phyloP scores from a whole-genome alignment of 2,797 vertebrate species.

The Cyclopterus lumpus region DNA sequence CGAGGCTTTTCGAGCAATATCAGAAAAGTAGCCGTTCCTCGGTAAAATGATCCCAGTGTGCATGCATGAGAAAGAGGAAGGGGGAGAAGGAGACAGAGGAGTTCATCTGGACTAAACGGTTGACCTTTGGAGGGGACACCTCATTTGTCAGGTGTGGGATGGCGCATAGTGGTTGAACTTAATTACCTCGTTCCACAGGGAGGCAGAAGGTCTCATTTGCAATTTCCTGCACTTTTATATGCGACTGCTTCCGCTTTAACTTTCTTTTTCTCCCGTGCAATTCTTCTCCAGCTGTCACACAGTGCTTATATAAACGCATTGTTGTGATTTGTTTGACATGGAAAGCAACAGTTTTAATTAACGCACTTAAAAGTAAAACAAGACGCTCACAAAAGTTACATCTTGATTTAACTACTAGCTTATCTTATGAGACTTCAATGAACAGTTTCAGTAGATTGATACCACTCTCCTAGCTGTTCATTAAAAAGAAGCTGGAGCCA shows the following conservation, averaged over 20 bases:
- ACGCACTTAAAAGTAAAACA: not conserved
- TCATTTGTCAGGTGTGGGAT: conserved; percentile 63
- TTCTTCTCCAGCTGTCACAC: conserved; percentile 12
- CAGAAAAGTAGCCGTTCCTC: conserved; percentile 1
- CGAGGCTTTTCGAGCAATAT: not conserved
- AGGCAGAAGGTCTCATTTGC: conserved; percentile 65
- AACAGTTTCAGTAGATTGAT: not conserved
- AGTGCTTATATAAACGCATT: not conserved
- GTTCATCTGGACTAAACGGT: conserved; percentile 49
- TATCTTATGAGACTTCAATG: not conserved
- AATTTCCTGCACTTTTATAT: conserved; percentile 56
- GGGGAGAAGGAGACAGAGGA: conserved; percentile 20
- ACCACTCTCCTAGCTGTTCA: not conserved
- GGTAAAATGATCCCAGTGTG: conserved; percentile 19
- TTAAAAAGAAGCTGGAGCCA: not conserved
- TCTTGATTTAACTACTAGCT: not conserved
- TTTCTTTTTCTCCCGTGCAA: conserved; percentile 4
- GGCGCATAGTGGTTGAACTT: conserved; percentile 60
- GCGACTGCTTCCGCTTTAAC: conserved; percentile 15
- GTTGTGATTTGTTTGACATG: not conserved
- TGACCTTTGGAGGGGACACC: conserved; percentile 60
- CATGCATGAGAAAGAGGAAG: conserved; percentile 10
- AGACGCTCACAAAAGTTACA: not conserved
- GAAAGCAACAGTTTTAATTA: conserved; percentile 3
- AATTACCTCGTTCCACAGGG: conserved; percentile 58